phyloP scores from a whole-genome alignment of 2,113 vertebrate species.

The Hippoglossus stenolepis region DNA sequence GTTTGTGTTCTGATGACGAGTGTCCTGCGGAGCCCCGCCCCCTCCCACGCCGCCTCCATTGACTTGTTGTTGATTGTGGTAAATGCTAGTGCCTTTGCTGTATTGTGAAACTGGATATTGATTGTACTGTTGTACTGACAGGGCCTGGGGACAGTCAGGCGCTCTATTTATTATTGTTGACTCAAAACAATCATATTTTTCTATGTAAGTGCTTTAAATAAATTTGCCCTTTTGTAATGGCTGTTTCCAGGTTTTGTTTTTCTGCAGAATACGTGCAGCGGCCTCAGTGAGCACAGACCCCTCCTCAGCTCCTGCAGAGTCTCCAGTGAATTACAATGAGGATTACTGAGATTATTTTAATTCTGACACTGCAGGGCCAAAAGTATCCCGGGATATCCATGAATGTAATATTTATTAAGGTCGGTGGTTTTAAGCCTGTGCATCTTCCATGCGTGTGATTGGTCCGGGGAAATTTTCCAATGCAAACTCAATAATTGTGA shows the following conservation, averaged over 20 bases:
- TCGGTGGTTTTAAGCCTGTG: no score
- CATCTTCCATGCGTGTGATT: no score
- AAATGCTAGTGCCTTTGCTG: conserved; percentile 87
- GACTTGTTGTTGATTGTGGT: conserved; percentile 77
- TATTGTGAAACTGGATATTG: conserved; percentile 83
- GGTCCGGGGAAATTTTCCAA: no score
- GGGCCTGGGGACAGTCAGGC: conserved; percentile 76
- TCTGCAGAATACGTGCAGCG: neutral
- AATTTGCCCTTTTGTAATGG: conserved; percentile 78
- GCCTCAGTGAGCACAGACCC: no score
- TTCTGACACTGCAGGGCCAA: no score
- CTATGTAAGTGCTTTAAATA: conserved; percentile 88
- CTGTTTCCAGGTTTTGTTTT: conserved; percentile 16
- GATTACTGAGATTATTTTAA: no score
- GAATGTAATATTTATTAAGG: no score
- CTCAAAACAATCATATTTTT: conserved; percentile 88
- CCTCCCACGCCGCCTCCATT: conserved; percentile 48
- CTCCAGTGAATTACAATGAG: no score
- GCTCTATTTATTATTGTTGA: conserved; percentile 86
- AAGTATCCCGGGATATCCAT: no score
- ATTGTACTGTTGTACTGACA: conserved; percentile 82
- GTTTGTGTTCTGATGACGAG: no score
- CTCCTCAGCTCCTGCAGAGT: neutral
- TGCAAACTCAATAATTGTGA: no score
- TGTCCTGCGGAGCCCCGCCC: conserved; percentile 4